Evolutionary conservation across 30 jellyfish, hydroid and myxozoan genomes (phyloP).

Genomic region (Pelagia noctiluca): DNA sequence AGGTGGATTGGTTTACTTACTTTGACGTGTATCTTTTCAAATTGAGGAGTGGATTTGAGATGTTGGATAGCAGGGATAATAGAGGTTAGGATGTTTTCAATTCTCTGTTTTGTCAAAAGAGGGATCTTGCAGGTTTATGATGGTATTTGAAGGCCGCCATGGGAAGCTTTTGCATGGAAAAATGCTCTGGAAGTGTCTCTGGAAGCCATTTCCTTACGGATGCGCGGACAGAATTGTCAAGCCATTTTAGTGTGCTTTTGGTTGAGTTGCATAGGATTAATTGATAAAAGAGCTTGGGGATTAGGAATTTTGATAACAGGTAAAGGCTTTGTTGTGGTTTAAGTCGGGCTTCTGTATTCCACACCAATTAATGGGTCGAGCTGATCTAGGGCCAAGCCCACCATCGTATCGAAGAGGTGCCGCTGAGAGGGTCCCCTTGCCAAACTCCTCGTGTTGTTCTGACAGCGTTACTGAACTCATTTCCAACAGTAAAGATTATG

Average conservation of each 20-base stretch:
- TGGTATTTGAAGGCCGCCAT: not conserved
- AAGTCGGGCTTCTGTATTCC: too few relatives aligned
- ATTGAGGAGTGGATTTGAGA: not conserved
- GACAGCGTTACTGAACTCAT: not conserved
- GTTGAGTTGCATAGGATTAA: too few relatives aligned
- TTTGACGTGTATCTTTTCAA: not conserved
- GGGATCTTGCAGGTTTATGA: not conserved
- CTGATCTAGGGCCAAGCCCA: not conserved
- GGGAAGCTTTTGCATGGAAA: not conserved
- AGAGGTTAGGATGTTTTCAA: not conserved
- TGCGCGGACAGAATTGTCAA: not conserved
- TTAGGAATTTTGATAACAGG: too few relatives aligned
- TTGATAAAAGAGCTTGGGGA: too few relatives aligned
- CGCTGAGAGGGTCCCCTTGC: not conserved
- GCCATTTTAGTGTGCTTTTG: too few relatives aligned
- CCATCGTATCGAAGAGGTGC: too few relatives aligned
- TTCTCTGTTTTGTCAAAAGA: not conserved
- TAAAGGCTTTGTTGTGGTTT: too few relatives aligned
- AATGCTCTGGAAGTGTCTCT: not conserved
- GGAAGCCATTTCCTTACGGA: not conserved
- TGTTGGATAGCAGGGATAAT: not conserved
- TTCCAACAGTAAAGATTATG: not conserved
- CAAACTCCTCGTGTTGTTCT: conserved; percentile 12
- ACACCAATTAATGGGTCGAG: too few relatives aligned
- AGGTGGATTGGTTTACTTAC: not conserved